A percentile compares a stretch with the other conserved stretches of the same genome.
These are phyloP conservation scores for Toxotes jaculatrix DNA, from an alignment of 2,113 vertebrate genomes.

Conservation along the genomic window DNA sequence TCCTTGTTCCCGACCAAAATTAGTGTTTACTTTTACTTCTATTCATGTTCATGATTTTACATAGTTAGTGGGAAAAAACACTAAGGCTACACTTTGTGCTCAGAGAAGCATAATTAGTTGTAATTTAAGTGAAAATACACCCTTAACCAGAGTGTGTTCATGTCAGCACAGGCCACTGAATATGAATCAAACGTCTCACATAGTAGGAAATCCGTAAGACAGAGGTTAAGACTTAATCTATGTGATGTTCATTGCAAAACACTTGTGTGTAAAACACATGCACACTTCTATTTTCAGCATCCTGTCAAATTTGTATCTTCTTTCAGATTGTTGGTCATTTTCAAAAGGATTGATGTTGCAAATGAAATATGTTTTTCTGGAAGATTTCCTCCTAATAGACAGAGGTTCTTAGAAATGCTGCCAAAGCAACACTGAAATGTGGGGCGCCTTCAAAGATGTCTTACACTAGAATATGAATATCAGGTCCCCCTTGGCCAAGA, in stretches of 20 bases:
- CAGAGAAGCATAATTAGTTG: slow-evolving; percentile 18
- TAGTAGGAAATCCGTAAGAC: slow-evolving; percentile 12
- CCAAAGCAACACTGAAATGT: slow-evolving; percentile 26
- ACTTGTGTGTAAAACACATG: neutral
- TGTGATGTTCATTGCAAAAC: neutral
- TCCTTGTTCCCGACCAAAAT: neutral
- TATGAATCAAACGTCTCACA: neutral
- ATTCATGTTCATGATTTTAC: neutral
- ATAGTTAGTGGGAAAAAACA: neutral
- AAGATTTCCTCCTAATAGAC: neutral
- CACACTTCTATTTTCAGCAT: slow-evolving; percentile 20
- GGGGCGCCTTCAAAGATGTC: slow-evolving; percentile 9
- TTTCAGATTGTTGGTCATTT: slow-evolving; percentile 1
- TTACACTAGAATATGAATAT: slow-evolving; percentile 33
- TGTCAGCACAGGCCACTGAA: neutral
- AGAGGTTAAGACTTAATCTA: neutral
- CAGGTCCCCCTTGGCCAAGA: slow-evolving; percentile 30
- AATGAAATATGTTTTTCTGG: slow-evolving; percentile 2
- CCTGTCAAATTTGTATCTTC: slow-evolving; percentile 1
- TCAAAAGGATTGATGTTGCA: slow-evolving; percentile 4
- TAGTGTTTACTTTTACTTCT: neutral
- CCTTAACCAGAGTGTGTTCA: neutral
- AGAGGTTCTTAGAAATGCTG: slow-evolving; percentile 7
- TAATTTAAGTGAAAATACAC: slow-evolving; percentile 12
- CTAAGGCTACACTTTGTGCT: neutral